Conservation (phyloP, 2,888 invertebrate genomes). For the Tenodera sinensis region DNA sequence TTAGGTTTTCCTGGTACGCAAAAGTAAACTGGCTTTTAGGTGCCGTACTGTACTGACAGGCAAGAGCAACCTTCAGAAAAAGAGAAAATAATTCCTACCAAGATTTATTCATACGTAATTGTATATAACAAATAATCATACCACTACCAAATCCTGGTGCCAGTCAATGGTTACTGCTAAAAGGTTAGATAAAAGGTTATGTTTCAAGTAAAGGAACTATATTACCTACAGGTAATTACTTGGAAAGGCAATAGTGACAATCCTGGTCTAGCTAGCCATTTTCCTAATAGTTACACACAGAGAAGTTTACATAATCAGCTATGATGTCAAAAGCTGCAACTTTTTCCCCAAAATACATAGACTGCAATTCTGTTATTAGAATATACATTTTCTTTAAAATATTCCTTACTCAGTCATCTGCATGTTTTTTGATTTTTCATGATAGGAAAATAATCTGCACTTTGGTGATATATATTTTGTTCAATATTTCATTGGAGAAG, state of each 20-base stretch:
- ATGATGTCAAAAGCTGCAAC: neutral
- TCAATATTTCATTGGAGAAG: no score
- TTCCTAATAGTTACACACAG: neutral
- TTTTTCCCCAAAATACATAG: neutral
- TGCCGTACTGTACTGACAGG: conserved; percentile 38
- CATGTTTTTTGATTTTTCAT: no score
- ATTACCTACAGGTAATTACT: neutral
- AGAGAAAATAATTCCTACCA: conserved; percentile 39
- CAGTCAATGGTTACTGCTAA: neutral
- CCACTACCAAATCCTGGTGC: neutral
- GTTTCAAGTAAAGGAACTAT: neutral
- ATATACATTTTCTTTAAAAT: neutral
- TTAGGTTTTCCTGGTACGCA: conserved; percentile 63
- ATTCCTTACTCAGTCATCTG: no score
- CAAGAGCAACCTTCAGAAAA: conserved; percentile 29
- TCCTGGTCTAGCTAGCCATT: neutral
- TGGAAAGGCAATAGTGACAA: neutral
- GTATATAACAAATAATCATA: neutral
- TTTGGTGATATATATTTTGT: no score
- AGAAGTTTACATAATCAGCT: neutral
- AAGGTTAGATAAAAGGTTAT: neutral
- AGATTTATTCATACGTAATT: conserved; percentile 35
- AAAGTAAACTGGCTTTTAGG: conserved; percentile 60
- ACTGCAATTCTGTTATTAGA: neutral
- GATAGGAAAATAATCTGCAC: no score